These are phyloP conservation scores for Cephalopholis sonnerati DNA, from an alignment of 2,113 vertebrate species.

Conservation along the genomic window DNA sequence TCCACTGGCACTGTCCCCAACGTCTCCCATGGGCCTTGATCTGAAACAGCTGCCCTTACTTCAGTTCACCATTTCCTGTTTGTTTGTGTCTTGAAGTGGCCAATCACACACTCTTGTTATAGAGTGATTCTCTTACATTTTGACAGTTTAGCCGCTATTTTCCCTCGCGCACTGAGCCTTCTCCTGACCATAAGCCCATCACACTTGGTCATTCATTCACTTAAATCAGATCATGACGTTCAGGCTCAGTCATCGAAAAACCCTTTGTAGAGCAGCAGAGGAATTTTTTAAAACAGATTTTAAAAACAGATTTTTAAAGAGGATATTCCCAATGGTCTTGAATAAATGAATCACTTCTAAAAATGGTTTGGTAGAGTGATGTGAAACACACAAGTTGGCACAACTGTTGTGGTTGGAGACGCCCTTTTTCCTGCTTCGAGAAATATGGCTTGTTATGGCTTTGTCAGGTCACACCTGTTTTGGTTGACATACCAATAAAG, in stretches of 20 bases:
- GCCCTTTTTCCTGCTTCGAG: background rate
- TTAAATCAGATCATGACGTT: background rate
- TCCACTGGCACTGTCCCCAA: constrained; percentile 62
- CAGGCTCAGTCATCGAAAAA: background rate
- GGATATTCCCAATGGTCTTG: background rate
- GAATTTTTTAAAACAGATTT: background rate
- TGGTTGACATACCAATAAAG: background rate
- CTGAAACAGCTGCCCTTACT: constrained; percentile 67
- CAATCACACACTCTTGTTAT: constrained; percentile 25
- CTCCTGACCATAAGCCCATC: constrained; percentile 16
- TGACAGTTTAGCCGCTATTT: background rate
- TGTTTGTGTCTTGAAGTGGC: constrained; percentile 55
- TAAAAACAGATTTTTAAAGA: background rate
- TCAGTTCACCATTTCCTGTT: constrained; percentile 62
- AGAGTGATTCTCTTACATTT: constrained; percentile 1
- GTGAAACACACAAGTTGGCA: background rate
- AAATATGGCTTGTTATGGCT: background rate
- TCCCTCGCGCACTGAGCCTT: background rate
- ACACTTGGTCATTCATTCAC: background rate
- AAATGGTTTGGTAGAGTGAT: background rate
- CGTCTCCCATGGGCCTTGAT: constrained; percentile 63
- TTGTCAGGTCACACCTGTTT: background rate
- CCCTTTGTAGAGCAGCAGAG: background rate
- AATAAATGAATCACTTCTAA: background rate
- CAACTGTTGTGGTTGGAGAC: background rate